Conservation (phyloP, 2,797 vertebrate genomes). For the Danionella dracula region DNA sequence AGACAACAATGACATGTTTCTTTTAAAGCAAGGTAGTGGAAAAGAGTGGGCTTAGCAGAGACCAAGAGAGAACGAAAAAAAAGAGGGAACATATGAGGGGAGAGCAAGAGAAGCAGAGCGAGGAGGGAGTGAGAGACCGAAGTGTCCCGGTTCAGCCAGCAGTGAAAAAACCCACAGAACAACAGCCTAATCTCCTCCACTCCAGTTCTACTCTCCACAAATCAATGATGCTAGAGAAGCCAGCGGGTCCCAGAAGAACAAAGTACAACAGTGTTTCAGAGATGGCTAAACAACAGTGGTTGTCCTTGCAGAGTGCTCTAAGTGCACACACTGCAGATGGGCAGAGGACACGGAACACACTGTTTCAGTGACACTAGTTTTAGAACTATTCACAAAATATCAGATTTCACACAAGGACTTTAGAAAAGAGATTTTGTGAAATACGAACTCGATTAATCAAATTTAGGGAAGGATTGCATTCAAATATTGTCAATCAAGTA, state of each 20-base stretch:
- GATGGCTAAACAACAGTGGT: not conserved
- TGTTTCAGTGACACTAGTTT: not conserved
- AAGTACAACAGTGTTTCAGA: not conserved
- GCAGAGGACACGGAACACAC: no score
- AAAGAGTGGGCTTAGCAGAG: no score
- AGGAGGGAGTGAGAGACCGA: no score
- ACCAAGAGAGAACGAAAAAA: no score
- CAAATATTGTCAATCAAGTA: not conserved
- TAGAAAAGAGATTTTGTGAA: not conserved
- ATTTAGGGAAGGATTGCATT: not conserved
- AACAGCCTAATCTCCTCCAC: constrained; percentile 1
- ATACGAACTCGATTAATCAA: not conserved
- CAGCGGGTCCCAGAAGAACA: not conserved
- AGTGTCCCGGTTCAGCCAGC: not conserved
- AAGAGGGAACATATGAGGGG: no score
- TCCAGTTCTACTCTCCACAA: not conserved
- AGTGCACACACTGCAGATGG: not conserved
- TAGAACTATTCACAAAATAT: not conserved
- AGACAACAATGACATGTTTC: not conserved
- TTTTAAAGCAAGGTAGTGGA: not conserved
- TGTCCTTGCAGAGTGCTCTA: not conserved
- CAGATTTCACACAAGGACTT: not conserved
- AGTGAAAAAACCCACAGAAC: constrained; percentile 7
- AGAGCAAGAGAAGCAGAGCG: no score
- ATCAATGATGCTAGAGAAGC: constrained; percentile 10